phyloP scores from a whole-genome alignment of 2,797 vertebrate species.

The Alcedo quadribrachys region DNA sequence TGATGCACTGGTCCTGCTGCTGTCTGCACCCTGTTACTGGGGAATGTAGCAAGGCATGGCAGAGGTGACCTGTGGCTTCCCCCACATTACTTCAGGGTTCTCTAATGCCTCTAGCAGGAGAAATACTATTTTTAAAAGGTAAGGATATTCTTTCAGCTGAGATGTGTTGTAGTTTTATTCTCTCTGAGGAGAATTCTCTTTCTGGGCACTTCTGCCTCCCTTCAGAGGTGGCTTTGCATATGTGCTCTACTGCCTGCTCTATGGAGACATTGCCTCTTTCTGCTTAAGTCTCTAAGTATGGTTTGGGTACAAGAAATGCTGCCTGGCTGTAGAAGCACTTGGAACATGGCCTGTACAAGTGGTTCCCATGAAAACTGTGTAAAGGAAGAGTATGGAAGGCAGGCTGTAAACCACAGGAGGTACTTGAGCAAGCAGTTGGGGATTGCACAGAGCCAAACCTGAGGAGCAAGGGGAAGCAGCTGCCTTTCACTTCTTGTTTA shows the following conservation, averaged over 20 bases:
- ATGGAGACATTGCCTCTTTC: background rate
- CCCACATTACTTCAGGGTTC: background rate
- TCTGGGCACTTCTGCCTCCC: background rate
- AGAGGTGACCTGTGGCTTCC: background rate
- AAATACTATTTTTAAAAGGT: background rate
- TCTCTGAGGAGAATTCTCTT: background rate
- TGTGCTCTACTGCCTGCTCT: background rate
- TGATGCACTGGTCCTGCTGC: background rate
- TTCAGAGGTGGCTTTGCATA: accelerated
- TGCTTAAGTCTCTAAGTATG: background rate
- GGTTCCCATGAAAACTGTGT: background rate
- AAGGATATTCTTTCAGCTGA: background rate
- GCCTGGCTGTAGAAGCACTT: background rate
- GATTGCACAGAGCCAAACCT: accelerated
- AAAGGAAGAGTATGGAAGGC: background rate
- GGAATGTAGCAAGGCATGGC: background rate
- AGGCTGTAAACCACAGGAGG: background rate
- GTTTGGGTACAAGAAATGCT: background rate
- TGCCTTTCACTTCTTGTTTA: background rate
- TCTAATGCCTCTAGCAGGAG: background rate
- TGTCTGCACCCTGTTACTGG: background rate
- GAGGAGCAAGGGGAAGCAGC: background rate
- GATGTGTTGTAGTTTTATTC: background rate
- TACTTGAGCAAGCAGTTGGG: background rate
- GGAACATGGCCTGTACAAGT: background rate